These are phyloP conservation scores for Saccostrea cuccullata DNA, from an alignment of 1,140 invertebrate genomes.

Conservation along the genomic window DNA sequence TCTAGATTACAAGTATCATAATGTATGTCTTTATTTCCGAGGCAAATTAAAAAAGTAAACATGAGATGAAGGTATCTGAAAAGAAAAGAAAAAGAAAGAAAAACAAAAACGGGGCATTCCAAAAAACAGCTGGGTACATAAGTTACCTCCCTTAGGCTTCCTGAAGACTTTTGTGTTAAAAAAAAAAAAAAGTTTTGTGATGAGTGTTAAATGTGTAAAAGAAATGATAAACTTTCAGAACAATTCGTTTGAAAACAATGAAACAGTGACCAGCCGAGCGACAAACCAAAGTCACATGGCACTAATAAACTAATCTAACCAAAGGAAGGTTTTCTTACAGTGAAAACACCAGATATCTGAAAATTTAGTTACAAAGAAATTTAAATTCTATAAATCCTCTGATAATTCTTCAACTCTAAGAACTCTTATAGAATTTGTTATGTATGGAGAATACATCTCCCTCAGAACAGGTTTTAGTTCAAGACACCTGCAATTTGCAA, in stretches of 20 bases:
- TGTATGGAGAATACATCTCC: background rate
- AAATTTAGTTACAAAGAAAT: conserved; percentile 30
- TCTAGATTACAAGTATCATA: background rate
- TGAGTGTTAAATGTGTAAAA: background rate
- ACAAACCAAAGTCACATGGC: conserved; percentile 21
- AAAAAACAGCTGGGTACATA: background rate
- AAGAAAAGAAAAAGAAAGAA: background rate
- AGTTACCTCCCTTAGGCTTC: conserved; percentile 21
- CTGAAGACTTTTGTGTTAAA: background rate
- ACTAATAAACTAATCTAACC: background rate
- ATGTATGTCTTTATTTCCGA: background rate
- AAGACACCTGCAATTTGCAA: too few species aligned
- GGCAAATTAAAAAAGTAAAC: background rate
- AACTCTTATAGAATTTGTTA: background rate
- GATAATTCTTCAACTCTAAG: background rate
- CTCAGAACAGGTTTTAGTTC: background rate
- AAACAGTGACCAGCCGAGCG: background rate
- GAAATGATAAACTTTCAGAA: background rate
- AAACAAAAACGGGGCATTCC: background rate
- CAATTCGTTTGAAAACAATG: background rate
- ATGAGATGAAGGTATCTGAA: background rate
- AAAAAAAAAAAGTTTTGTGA: conserved; percentile 4
- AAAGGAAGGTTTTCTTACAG: conserved; percentile 1
- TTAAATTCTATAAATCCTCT: background rate
- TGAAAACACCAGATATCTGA: conserved; percentile 58